Percentiles rank a stretch among this genome's conserved stretches.
Evolutionary conservation across 2,113 vertebrate genomes (phyloP).

Genomic region (Phasianus colchicus): DNA sequence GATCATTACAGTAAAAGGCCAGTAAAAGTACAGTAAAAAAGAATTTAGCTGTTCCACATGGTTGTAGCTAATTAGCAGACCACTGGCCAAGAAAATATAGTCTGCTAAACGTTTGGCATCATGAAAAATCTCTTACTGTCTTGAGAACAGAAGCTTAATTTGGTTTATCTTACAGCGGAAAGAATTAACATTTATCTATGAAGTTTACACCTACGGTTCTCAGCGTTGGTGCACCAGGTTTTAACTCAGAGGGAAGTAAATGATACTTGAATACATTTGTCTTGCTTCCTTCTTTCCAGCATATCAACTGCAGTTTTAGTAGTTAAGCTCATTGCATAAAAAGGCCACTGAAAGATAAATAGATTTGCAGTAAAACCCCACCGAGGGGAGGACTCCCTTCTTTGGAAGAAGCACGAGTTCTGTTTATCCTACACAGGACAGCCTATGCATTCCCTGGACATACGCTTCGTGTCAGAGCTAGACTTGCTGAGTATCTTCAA

Average conservation of each 20-base stretch:
- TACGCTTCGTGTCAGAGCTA: slow-evolving; percentile 1
- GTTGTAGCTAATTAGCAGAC: neutral
- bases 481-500: slow-evolving; percentile 11
- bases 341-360: neutral
- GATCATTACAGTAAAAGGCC: neutral
- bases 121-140: neutral
- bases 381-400: neutral
- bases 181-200: neutral
- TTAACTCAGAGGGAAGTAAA: neutral
- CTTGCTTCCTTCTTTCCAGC: neutral
- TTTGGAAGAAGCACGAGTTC: neutral
- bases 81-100: neutral
- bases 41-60: neutral
- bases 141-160: neutral
- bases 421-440: neutral
- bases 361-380: neutral
- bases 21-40: too few relatives aligned
- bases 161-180: neutral
- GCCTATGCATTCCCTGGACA: neutral
- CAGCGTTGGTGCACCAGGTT: neutral
- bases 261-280: neutral
- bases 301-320: fast-evolving
- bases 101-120: neutral
- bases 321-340: neutral
- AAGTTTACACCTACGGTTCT: neutral